Evolutionary conservation across 2,888 invertebrate genomes (phyloP), one percentile per base, ranked within the genome.

Genomic region (Troides aeacus): DNA sequence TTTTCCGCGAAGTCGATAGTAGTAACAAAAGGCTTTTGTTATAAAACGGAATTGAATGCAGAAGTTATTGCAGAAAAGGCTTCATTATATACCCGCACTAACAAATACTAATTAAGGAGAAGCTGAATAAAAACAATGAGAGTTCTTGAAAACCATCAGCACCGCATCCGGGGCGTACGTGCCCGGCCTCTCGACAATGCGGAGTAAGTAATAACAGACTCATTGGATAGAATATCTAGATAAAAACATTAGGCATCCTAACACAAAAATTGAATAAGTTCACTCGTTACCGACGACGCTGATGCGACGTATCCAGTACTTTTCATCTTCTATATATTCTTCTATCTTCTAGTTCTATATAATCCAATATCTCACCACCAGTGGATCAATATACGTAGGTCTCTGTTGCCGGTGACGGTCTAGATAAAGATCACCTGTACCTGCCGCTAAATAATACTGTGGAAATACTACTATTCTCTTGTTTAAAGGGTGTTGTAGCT

Each of bases 181-280:
- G 86, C 81, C 77, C 73, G 30, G 84, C 78, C 74, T 85, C 69
- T 72, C 72, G 77, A 84, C 78, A 78, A 72, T 71, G 62, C 64
- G 73, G 72, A 80, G 78, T 81, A 81, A 81, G 81, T 79, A 80
- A 78, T 77, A 79, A 80, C 46, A 62, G 58, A 66, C 59, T 63
- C 21, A 59, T 63, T 53, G 42, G 66, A 46, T 60, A 66, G 66
- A 62, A 66, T 39, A 63, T 66, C 53, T 60, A 39, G 30, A 63
- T 63, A 62, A 58, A 62, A 65, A 65, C 36, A 58, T 63, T 67
- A 39, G 36, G 30, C 36, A 67, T 61, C 23, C 53, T 67, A 23
- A 24, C 36, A 23, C 59, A 30, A 50, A 30, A 23, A 18, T 18
- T 10, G 8, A 21, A 57, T 57, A 57, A 21, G 10, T 57, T 57